Evolutionary conservation across 2,113 vertebrate genomes (phyloP), one percentile per base, ranked within the genome.

Genomic region (Ictalurus punctatus): DNA sequence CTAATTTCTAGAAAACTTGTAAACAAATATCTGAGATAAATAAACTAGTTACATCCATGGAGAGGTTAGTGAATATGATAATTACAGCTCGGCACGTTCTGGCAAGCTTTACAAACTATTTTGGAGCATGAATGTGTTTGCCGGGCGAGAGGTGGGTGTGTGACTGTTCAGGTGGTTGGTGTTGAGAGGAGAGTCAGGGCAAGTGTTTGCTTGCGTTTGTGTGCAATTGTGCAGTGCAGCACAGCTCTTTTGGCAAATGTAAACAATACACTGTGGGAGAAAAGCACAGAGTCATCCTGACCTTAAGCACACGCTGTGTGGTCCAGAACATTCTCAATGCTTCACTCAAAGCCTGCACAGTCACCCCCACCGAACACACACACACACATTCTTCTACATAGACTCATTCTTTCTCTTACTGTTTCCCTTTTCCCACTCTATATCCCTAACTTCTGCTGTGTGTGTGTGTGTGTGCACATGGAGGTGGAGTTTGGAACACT

Each of bases 201-300:
- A 94, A 95, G 95, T 95, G 93, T 95, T 95, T 93, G 91, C 94
- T 94, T 95, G 95, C 95, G 92, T 95, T 94, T 95, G 93, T 94
- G 89, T 88, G 83, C 58, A 59, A 37, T 73, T 87, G 78, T 83
- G 21, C 76, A 83, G 48, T 63, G 48, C 65, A 91, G 86, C 74
- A 84, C 52, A 86, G 87, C 88, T 44, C 84, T 90, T 94, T 93
- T 95, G 93, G 92, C 90, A 92, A 94, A 95, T 92, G 94, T 93
- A 94, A 96, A 95, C 94, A 92, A 91, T 93, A 92, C 91, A 37
- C 83, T 76, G 85, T 76, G 84, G 86, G 81, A 84, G 86, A 82
- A 90, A 78, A 90, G 91, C 93, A 93, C 94, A 90, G 94, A 94
- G 94, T 93, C 92, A 90, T 92, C 88, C 93, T 93, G 91, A 93